These are phyloP conservation scores for Parazoanthus darwini DNA, from an alignment of 92 coral and sea anemone genomes.

Conservation along the genomic window DNA sequence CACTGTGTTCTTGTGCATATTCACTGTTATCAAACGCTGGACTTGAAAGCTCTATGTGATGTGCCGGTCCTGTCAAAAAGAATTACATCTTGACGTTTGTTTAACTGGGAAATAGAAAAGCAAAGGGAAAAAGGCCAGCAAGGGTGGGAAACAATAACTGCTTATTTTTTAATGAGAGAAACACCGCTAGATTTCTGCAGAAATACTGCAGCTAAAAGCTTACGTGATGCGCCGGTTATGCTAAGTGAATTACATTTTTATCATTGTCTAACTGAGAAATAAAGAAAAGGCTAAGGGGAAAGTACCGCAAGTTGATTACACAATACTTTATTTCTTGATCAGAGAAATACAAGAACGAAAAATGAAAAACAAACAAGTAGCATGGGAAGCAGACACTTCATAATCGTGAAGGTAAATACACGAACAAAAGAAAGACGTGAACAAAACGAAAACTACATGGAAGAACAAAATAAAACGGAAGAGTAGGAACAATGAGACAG, in stretches of 20 bases:
- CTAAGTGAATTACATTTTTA: no score
- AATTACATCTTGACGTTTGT: neutral
- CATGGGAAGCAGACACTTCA: neutral
- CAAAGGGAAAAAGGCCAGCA: neutral
- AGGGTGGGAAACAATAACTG: neutral
- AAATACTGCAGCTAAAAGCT: neutral
- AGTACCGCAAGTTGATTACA: no score
- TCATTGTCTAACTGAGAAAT: no score
- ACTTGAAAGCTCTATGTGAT: constrained; percentile 78
- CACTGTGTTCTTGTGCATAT: constrained; percentile 58
- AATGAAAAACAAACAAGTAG: no score
- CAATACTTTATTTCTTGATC: no score
- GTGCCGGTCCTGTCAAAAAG: constrained; percentile 65
- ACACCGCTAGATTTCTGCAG: neutral
- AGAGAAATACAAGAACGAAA: no score
- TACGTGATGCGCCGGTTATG: no score
- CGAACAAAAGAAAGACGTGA: neutral
- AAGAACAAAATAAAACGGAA: no score
- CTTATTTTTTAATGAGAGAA: neutral
- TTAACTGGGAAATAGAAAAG: neutral
- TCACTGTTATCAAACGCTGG: constrained; percentile 69
- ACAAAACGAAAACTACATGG: neutral
- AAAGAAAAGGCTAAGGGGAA: no score
- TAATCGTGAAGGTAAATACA: neutral
- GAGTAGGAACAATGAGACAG: no score